Conservation (phyloP, 2,797 vertebrate species). For the Vireo griseus region DNA sequence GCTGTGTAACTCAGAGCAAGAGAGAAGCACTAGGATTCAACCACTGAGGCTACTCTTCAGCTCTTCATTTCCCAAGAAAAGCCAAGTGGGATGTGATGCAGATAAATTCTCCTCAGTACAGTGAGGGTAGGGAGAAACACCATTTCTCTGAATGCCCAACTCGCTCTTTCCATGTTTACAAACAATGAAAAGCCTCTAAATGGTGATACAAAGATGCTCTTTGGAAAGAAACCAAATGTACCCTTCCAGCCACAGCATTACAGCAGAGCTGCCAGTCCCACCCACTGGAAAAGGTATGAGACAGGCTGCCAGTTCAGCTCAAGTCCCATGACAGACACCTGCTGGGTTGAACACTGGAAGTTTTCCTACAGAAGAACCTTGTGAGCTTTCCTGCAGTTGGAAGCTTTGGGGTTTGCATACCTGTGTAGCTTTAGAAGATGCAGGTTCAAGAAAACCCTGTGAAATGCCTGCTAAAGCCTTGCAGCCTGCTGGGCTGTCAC, state of each 20-base stretch:
- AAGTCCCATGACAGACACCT: background rate
- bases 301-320: background rate
- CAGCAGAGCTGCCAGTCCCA: background rate
- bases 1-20: background rate
- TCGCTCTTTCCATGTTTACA: background rate
- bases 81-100: background rate
- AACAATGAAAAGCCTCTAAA: background rate
- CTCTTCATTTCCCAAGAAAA: background rate
- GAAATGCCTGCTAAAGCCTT: background rate
- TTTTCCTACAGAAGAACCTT: background rate
- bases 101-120: background rate
- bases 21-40: background rate
- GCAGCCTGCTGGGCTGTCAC: background rate
- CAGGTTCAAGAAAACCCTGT: background rate
- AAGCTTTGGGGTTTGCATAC: background rate
- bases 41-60: background rate
- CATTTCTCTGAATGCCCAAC: background rate
- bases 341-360: background rate
- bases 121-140: background rate
- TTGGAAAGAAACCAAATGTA: background rate
- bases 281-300: background rate
- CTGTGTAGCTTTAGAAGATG: background rate
- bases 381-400: background rate
- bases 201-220: background rate
- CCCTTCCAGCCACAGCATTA: background rate